These are phyloP conservation scores for Agapornis canus DNA, from an alignment of 2,797 vertebrate genomes.

Conservation along the genomic window DNA sequence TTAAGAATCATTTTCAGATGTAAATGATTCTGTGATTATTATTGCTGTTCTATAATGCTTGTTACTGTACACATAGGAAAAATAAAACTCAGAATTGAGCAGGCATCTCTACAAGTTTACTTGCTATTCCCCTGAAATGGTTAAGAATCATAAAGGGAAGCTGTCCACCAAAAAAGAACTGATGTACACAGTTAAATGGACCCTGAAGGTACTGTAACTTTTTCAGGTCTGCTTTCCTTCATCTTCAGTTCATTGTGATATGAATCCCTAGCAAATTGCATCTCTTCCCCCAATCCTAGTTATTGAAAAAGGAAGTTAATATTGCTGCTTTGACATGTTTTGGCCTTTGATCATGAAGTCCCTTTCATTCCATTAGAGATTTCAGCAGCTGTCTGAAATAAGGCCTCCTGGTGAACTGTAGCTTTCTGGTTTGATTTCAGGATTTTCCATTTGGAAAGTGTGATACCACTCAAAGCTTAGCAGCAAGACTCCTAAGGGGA, in stretches of 20 bases:
- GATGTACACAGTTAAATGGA: background rate
- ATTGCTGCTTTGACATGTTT: background rate
- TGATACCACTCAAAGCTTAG: fast-evolving
- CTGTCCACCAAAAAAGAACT: background rate
- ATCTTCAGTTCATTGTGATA: background rate
- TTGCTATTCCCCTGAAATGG: background rate
- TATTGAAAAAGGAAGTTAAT: background rate
- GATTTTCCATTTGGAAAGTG: background rate
- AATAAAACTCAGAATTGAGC: background rate
- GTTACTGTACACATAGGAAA: background rate
- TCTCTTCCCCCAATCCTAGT: background rate
- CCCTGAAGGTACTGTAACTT: background rate
- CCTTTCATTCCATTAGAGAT: background rate
- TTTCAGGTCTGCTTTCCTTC: background rate
- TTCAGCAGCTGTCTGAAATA: background rate
- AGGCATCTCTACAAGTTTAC: background rate
- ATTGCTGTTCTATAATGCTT: background rate
- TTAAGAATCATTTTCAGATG: background rate
- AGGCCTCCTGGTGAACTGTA: background rate
- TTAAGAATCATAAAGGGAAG: background rate
- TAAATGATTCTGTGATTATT: background rate
- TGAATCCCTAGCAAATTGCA: background rate
- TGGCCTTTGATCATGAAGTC: fast-evolving
- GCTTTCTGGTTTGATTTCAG: background rate
- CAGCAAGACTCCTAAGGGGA: background rate